Conservation (phyloP, 2,113 vertebrate species). For the Pyrgilauda ruficollis region DNA sequence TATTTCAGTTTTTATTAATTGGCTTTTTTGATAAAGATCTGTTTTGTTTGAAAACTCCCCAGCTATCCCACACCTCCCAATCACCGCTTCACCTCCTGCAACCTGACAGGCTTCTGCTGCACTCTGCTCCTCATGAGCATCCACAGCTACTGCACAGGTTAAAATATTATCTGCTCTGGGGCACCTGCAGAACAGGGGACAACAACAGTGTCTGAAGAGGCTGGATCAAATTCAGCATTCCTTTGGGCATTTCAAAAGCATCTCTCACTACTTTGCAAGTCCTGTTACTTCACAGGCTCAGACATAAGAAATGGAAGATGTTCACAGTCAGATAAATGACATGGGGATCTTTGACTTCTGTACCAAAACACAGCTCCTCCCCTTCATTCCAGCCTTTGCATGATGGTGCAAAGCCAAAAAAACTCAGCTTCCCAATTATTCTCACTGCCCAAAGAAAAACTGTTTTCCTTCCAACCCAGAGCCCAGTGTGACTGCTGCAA, state of each 20-base stretch:
- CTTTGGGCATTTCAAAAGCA: not conserved
- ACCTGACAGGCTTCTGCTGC: not conserved
- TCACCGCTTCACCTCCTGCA: not conserved
- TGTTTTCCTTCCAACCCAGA: not conserved
- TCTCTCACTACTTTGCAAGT: not conserved
- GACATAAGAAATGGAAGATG: not conserved
- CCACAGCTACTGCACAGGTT: conserved; percentile 14
- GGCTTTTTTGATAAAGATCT: conserved; percentile 53
- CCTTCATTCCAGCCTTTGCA: not conserved
- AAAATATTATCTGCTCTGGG: not conserved
- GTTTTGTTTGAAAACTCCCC: conserved; percentile 60
- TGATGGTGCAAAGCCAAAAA: not conserved
- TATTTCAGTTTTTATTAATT: conserved; percentile 63
- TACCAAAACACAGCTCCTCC: not conserved
- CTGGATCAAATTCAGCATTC: not conserved
- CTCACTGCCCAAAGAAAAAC: not conserved
- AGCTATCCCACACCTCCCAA: conserved; percentile 33
- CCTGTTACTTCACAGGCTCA: not conserved
- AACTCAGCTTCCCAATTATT: not conserved
- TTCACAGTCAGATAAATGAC: not conserved
- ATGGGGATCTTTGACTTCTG: not conserved
- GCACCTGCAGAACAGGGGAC: not conserved
- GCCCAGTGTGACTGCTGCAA: not conserved
- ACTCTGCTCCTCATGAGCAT: not conserved
- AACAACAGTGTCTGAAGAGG: not conserved